Evolutionary conservation across 2,113 vertebrate genomes (phyloP).

Genomic region (Varanus salvator): DNA sequence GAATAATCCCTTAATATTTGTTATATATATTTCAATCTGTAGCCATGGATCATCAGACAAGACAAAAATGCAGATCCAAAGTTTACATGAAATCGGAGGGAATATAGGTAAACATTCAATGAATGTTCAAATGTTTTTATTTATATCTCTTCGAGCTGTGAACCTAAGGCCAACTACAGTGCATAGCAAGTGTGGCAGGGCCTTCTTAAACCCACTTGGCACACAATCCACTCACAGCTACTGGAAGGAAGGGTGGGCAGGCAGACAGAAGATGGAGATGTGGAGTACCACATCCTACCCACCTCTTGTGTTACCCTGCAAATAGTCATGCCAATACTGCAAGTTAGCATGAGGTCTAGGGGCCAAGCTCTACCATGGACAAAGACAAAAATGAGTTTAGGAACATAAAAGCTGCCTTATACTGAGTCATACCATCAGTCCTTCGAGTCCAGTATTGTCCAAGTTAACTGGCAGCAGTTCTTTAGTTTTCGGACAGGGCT

Average conservation of each 20-base stretch:
- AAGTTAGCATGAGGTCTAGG: neutral
- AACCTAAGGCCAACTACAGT: neutral
- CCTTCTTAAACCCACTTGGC: neutral
- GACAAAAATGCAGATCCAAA: conserved; percentile 79
- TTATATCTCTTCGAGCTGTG: neutral
- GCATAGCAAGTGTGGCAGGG: neutral
- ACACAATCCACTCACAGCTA: neutral
- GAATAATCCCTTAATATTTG: conserved; percentile 37
- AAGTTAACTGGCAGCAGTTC: too few species aligned
- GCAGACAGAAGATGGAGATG: neutral
- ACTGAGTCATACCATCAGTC: too few species aligned
- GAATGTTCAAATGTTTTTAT: conserved; percentile 10
- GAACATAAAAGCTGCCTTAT: too few species aligned
- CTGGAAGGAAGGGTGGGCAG: neutral
- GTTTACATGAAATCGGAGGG: conserved; percentile 89
- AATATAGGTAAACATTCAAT: conserved; percentile 84
- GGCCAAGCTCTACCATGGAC: neutral
- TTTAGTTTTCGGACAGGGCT: too few species aligned
- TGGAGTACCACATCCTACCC: neutral
- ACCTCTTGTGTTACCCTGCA: neutral
- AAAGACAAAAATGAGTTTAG: neutral
- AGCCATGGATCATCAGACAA: conserved; percentile 71
- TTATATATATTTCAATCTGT: conserved; percentile 43
- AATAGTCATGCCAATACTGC: neutral
- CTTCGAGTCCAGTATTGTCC: too few species aligned